A percentile compares a stretch with the other conserved stretches of the same genome.
Conservation (phyloP, 1,140 invertebrate genomes). For the Parasteatoda tepidariorum region DNA sequence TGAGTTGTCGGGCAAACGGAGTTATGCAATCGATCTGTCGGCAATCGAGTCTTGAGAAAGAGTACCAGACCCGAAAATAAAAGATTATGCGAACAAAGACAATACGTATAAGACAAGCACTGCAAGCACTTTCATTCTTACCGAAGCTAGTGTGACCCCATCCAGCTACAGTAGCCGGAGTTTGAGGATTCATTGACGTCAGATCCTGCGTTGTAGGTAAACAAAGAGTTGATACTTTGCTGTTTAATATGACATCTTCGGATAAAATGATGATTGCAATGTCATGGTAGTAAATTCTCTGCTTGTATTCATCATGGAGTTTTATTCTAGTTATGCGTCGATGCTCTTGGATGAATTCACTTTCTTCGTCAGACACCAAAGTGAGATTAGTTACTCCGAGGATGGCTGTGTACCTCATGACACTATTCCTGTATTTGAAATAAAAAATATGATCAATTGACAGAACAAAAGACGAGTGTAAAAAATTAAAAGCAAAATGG, state of each 20-base stretch:
- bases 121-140: not conserved
- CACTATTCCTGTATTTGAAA: not conserved
- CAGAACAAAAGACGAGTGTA: not conserved
- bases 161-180: conserved; percentile 73
- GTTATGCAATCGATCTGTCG: not conserved
- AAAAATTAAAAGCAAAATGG: not conserved
- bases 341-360: not conserved
- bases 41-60: not conserved
- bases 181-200: conserved; percentile 73
- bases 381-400: not conserved
- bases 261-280: conserved; percentile 84
- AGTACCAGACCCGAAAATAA: not conserved
- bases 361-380: too few relatives aligned
- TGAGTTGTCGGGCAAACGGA: not conserved
- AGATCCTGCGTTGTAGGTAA: conserved; percentile 72
- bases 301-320: conserved; percentile 56
- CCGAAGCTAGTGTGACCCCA: conserved; percentile 76
- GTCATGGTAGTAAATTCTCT: conserved; percentile 77
- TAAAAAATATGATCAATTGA: not conserved
- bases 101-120: not conserved
- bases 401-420: not conserved
- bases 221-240: conserved; percentile 86
- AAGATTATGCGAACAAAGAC: not conserved
- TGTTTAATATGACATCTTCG: conserved; percentile 76
- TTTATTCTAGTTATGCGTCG: not conserved